Base-by-base conservation (phyloP, 1,140 invertebrate species). In the Drosophila lowei region DNA sequence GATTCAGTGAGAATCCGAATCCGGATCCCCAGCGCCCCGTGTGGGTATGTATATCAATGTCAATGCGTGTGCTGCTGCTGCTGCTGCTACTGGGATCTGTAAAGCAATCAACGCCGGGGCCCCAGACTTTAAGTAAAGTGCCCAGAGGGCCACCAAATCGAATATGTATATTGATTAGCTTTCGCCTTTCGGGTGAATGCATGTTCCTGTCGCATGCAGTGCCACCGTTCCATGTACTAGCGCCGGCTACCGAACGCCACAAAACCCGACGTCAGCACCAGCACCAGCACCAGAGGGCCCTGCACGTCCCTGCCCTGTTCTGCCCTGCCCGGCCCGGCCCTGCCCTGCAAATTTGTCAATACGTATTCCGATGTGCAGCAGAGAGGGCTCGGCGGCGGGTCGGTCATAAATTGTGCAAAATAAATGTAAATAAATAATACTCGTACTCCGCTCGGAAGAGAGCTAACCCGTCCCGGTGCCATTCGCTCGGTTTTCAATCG, bases 371-470 rank as follows among this genome's bases (percentile, higher is more conserved):
- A 41, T 38, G 46, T 41, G 49, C 28, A 9, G 66, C 61, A 46
- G 43, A 48, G 62, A 41, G 43, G 62, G 56, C 63, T 73, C 56
- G 25, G 41, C 16, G 46, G 18, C 38, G 61, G 66, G 58, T 72
- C 78, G 66, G 58, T 72, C 78, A 88, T 88, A 88, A 88, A 88
- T 88, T 88, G 52, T 72, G 58, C 50, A 79, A 88, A 88, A 83
- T 67, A 88, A 88, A 88, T 86, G 88, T 83, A 86, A 85, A 86
- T 89, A 86, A 85, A 88, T 75, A 86, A 80, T 86, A 86, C 57
- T 13, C 49, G 60, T 41, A 61, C 28, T 28, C 13, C 34, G 34
- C 61, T 52, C 49, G 34, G 34, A 38, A 38, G 34, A 38, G 23
- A 25, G 5, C 23, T 18, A 18, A 18, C 18, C 18, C 18, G 18